Evolutionary conservation across 2,797 vertebrate genomes (phyloP).

Genomic region (Orestias chungarensis): DNA sequence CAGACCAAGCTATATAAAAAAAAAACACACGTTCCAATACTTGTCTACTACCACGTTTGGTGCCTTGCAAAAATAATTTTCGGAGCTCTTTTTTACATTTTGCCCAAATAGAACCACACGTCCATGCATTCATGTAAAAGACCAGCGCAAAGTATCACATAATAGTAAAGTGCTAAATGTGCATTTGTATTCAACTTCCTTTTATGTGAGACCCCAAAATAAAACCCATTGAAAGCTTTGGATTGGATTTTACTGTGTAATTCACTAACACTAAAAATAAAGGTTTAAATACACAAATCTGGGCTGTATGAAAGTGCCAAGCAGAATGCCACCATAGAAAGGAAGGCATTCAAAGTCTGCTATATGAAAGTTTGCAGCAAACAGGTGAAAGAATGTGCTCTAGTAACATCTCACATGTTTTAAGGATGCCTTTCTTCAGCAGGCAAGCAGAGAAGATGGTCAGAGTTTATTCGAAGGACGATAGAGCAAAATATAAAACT

Average conservation of each 20-base stretch:
- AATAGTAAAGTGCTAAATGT: not conserved
- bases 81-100: constrained; percentile 7
- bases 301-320: not conserved
- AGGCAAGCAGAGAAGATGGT: not conserved
- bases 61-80: not conserved
- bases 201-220: constrained; percentile 2
- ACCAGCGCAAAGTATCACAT: not conserved
- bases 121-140: not conserved
- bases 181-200: constrained; percentile 4
- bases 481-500: not conserved
- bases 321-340: not conserved
- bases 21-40: constrained; percentile 54
- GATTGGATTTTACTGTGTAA: not conserved
- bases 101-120: not conserved
- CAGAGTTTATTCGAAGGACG: not conserved
- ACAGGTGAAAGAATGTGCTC: not conserved
- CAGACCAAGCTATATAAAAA: constrained; percentile 34
- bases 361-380: not conserved
- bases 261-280: not conserved
- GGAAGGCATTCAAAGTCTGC: not conserved
- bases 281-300: not conserved
- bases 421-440: not conserved
- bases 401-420: not conserved
- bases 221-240: not conserved
- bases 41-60: constrained; percentile 11